Evolutionary conservation across 2,797 vertebrate species (phyloP), one percentile per base, ranked within the genome.

Genomic region (Mormyrops boulengeri): DNA sequence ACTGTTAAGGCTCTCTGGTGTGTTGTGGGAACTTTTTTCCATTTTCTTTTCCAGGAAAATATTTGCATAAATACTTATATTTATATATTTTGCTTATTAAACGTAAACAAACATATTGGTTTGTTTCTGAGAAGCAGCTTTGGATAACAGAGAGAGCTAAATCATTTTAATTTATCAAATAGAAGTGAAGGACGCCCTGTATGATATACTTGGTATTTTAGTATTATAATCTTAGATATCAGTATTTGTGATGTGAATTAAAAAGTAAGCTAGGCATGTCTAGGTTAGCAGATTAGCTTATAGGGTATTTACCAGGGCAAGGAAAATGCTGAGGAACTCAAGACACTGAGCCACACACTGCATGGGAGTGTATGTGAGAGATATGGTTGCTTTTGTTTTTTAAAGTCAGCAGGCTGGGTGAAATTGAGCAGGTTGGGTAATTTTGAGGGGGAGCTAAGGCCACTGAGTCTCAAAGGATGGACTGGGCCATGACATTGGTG

Each of bases 381-480:
- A 85, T 19, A 12, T 19, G 6, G 26, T 82, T 89, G 69, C 90
- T 41, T 80, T 41, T 80, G 19, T 80, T 47, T 80, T 80, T 80
- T 41, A 7, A 80, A 47, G 66, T 73, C 30, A 17, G 30, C 30
- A 73, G 73, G 38, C 73, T 89, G 91, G 92, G 60, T 85, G 89
- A 91, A 92, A 89, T 86, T 82, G 89, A 92, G 88, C 17, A 2
- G 82, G n/a, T 52, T 86, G 49, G 47, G 66, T 41, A 82, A 73
- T 49, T 88, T 88, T 92, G n/a, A 89, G 47, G 49, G 90, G 4
- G 73, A 57, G 91, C 84, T 86, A 52, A 60, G 89, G 60, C 85
- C 91, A 62, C 62, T 89, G 90, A 88, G 86, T 89, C 91, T 90
- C 85, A 90, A 89, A 90, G 91, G 90, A 91, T 88, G 89, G 87